Base-by-base conservation (phyloP, 2,113 vertebrate species). In the Mormoops blainvillei region DNA sequence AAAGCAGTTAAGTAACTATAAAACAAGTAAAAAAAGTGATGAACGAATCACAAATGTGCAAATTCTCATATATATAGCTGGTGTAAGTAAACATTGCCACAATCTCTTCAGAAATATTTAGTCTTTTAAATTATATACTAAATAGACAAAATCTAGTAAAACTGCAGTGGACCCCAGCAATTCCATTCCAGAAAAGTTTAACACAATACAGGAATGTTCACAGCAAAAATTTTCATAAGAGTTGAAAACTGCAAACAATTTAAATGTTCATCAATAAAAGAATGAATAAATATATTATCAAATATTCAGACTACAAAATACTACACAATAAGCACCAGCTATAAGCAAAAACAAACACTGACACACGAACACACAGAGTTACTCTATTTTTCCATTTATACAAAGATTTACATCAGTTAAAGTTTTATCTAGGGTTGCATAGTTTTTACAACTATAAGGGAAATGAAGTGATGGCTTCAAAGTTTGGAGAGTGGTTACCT, bases 71-170 rank as follows among this genome's bases (percentile, higher is more conserved):
- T 4, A 43, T 45, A 61, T 8, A 85, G 50, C 14, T 73, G 18
- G 7, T 67, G 2, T 89, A 28, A 61, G 77, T 63, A 67, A 93
- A 95, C 84, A 84, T 1, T 85, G n/a, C 4, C 31, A 91, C 52
- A 61, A 70, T 61, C 16, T 85, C 50, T 76, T 58, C 36, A 85
- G 36, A 68, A 41, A 68, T 1, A n/a, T n/a, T n/a, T n/a, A 67
- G 24, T 16, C 45, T 70, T 91, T 78, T 56, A 20, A 52, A 83
- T 68, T 68, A 76, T 20, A 91, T 16, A 90, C 8, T 33, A 91
- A 78, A 88, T 16, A 84, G 31, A 89, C 58, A 83, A 70, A 95
- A 77, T 76, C 12, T 63, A 89, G 26, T 90, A 87, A 76, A 94
- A 93, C 22, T 85, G 6, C 91, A 90, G 86, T 31, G 94, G 12